phyloP scores from a whole-genome alignment of 1,140 invertebrate genomes.

The Plectrocnemia conspersa region DNA sequence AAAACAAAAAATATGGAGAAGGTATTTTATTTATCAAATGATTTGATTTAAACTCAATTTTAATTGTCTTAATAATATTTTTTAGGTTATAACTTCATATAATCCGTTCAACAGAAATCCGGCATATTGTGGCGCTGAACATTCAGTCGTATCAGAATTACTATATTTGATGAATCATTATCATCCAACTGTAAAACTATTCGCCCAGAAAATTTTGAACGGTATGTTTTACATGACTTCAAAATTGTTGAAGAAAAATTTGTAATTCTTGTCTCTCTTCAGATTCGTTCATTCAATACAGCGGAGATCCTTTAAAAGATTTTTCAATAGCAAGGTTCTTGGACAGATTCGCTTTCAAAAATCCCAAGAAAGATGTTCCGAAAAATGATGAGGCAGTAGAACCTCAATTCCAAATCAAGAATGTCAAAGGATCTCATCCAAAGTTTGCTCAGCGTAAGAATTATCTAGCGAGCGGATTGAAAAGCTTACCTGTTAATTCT shows the following conservation, averaged over 20 bases:
- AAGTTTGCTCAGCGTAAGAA: slow-evolving; percentile 57
- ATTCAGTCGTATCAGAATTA: slow-evolving; percentile 68
- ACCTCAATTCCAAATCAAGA: slow-evolving; percentile 36
- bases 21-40: slow-evolving; percentile 32
- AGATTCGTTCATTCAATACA: slow-evolving; percentile 73
- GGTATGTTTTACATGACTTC: slow-evolving; percentile 47
- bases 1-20: slow-evolving; percentile 45
- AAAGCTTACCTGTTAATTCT: slow-evolving; percentile 62
- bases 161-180: slow-evolving; percentile 67
- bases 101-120: slow-evolving; percentile 79
- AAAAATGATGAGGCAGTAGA: slow-evolving; percentile 41
- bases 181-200: slow-evolving; percentile 87
- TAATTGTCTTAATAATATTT: slow-evolving; percentile 2
- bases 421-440: slow-evolving; percentile 50
- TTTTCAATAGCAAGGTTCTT: slow-evolving; percentile 85
- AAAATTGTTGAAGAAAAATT: background rate
- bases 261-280: slow-evolving; percentile 31
- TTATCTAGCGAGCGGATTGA: slow-evolving; percentile 58
- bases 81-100: slow-evolving; percentile 50
- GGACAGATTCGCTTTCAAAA: slow-evolving; percentile 93
- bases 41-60: background rate
- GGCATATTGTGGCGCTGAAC: slow-evolving; percentile 68
- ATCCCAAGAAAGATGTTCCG: slow-evolving; percentile 72
- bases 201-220: slow-evolving; percentile 76
- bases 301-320: slow-evolving; percentile 89